Evolutionary conservation across 2,113 vertebrate genomes (phyloP).

Genomic region (Eupsittula cactorum): DNA sequence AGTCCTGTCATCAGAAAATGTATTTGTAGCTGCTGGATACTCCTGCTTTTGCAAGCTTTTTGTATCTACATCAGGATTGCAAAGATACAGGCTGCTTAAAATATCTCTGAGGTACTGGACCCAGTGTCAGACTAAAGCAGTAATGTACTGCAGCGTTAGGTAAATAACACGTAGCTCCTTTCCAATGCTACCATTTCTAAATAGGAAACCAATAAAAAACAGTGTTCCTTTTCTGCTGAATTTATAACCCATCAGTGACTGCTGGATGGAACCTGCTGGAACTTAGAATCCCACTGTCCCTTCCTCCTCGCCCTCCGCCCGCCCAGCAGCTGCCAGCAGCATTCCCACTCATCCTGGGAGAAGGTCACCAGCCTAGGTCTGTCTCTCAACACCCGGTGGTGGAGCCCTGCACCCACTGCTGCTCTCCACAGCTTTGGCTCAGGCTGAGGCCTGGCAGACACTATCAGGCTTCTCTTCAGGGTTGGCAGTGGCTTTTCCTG

Average conservation of each 20-base stretch:
- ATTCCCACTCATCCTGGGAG: background rate
- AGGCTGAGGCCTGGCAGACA: background rate
- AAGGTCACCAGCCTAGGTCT: background rate
- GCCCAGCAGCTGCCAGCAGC: background rate
- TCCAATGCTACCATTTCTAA: background rate
- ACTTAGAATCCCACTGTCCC: background rate
- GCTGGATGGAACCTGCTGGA: background rate
- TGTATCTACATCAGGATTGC: background rate
- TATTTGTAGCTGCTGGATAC: background rate
- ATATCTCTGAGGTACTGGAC: background rate
- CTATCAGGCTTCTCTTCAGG: background rate
- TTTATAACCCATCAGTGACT: background rate
- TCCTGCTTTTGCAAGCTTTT: background rate
- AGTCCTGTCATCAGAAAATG: background rate
- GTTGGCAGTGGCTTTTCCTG: background rate
- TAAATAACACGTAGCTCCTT: background rate
- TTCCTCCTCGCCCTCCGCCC: background rate
- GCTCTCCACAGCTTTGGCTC: fast-evolving
- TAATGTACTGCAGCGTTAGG: background rate
- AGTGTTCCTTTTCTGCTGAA: background rate
- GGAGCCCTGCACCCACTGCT: background rate
- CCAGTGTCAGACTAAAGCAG: background rate
- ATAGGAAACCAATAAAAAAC: background rate
- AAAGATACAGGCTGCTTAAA: background rate
- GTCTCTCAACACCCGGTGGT: background rate